Evolutionary conservation across 2,113 vertebrate species (phyloP).

Genomic region (Silurus meridionalis): DNA sequence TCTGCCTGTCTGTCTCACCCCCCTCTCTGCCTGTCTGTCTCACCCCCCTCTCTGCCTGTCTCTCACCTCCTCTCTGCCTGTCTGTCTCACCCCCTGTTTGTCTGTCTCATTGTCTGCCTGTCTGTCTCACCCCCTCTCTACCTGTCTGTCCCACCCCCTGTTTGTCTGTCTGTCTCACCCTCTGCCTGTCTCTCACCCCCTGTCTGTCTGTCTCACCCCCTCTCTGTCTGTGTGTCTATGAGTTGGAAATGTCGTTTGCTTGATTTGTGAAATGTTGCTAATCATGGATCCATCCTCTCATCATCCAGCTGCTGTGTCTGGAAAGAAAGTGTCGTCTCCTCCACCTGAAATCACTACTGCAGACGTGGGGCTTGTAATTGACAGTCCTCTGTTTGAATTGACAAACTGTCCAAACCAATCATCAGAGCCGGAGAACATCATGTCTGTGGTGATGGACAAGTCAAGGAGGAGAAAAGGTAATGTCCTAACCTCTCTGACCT

Average conservation of each 20-base stretch:
- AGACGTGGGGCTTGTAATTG: constrained; percentile 29
- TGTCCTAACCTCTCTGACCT: neutral
- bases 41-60: neutral
- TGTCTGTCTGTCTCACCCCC: too few species aligned
- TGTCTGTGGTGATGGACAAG: constrained; percentile 12
- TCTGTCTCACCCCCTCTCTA: too few species aligned
- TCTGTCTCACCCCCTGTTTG: too few species aligned
- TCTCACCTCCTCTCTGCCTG: neutral
- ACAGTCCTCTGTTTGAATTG: constrained; percentile 35
- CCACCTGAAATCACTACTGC: neutral
- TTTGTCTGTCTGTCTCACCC: too few species aligned
- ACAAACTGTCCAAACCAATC: neutral
- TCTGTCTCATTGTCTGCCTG: too few species aligned
- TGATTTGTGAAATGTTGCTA: neutral
- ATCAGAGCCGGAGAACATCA: constrained; percentile 21
- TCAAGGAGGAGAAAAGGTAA: constrained; percentile 42
- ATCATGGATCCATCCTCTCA: neutral
- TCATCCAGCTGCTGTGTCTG: neutral
- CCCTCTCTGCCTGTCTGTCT: too few species aligned
- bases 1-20: too few species aligned
- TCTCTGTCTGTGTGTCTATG: too few species aligned
- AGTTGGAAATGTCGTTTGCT: neutral
- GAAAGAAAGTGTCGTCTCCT: neutral
- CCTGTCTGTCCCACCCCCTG: too few species aligned
- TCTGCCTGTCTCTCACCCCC: too few species aligned